A percentile compares a stretch with the other conserved stretches of the same genome.
Evolutionary conservation across 2,113 vertebrate species (phyloP).

Genomic region (Terrapene triunguis): DNA sequence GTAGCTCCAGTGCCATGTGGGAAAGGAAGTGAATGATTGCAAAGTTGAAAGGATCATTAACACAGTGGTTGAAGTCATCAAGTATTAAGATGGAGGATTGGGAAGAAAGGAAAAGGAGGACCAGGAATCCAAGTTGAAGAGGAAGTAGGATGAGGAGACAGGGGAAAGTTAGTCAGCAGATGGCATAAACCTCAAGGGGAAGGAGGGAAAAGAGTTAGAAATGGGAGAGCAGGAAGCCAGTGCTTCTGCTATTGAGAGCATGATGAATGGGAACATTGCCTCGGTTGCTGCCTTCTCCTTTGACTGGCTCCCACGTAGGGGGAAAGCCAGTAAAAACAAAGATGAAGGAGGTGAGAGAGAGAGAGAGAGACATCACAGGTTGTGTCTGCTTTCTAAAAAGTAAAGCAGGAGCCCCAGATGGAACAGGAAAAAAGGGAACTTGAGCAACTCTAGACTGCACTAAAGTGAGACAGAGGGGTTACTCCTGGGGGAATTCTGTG

Average conservation of each 20-base stretch:
- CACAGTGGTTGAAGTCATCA: background rate
- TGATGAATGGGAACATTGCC: background rate
- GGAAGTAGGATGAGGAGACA: background rate
- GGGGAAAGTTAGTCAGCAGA: background rate
- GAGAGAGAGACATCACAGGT: background rate
- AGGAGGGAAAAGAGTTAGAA: background rate
- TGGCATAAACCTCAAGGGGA: rapidly evolving
- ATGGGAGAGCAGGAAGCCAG: background rate
- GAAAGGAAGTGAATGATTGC: background rate
- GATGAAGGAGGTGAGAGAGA: background rate
- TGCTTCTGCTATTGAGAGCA: background rate
- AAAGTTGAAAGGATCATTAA: background rate
- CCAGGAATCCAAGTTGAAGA: background rate
- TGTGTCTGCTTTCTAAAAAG: background rate
- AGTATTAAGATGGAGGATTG: background rate
- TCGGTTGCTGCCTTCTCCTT: background rate
- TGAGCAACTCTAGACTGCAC: background rate
- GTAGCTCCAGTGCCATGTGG: background rate
- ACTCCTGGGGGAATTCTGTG: background rate
- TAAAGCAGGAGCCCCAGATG: background rate
- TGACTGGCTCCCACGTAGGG: background rate
- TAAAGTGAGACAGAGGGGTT: background rate
- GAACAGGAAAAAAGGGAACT: background rate
- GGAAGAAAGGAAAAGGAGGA: background rate
- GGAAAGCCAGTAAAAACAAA: background rate